phyloP scores from a whole-genome alignment of 2,113 vertebrate genomes.

The Genyomyrus donnyi region DNA sequence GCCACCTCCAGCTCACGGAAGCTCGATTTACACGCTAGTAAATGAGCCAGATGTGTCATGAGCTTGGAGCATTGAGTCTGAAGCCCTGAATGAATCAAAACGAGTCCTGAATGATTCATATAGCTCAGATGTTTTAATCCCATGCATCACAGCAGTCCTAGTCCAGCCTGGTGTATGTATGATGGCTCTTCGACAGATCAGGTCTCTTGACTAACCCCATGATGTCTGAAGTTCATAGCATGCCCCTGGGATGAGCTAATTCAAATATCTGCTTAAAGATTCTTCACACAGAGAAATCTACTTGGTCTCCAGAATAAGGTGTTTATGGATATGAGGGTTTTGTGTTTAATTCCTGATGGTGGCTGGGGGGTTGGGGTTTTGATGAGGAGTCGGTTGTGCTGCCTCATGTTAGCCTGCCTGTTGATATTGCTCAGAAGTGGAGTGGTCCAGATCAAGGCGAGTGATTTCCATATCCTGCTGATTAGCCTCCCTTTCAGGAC shows the following conservation, averaged over 20 bases:
- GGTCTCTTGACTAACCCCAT: background rate
- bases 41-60: background rate
- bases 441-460: background rate
- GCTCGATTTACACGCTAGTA: background rate
- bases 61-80: background rate
- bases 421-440: background rate
- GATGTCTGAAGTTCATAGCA: background rate
- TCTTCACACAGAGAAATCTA: background rate
- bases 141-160: background rate
- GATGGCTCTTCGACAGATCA: background rate
- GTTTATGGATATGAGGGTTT: background rate
- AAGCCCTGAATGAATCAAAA: background rate
- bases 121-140: background rate
- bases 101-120: background rate
- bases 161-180: background rate
- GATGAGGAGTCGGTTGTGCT: background rate
- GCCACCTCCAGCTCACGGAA: background rate
- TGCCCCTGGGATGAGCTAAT: background rate
- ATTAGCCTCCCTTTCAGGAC: slow-evolving; percentile 47
- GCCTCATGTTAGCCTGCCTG: background rate
- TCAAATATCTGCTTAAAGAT: background rate
- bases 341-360: background rate
- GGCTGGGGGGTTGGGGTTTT: background rate
- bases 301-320: background rate
- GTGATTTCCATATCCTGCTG: background rate